Evolutionary conservation across 2,797 vertebrate genomes (phyloP).

Genomic region (Brachyrhaphis roseni): DNA sequence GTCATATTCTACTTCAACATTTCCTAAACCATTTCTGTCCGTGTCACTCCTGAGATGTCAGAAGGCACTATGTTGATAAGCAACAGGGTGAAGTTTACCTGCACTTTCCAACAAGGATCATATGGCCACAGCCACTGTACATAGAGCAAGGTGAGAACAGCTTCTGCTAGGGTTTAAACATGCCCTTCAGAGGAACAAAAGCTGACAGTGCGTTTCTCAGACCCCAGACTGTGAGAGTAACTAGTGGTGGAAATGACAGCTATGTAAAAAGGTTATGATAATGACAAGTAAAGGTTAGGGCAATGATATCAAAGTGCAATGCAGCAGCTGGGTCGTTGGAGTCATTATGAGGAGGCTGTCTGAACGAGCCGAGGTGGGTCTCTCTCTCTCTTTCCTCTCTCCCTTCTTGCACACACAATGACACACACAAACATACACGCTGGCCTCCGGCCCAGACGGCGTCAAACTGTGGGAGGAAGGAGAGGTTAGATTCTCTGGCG

Average conservation of each 20-base stretch:
- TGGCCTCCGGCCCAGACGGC: slow-evolving; percentile 62
- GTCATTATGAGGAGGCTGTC: slow-evolving; percentile 68
- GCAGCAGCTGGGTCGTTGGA: slow-evolving; percentile 57
- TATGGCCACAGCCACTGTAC: slow-evolving; percentile 36
- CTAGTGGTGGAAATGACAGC: slow-evolving; percentile 65
- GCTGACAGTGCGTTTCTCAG: slow-evolving; percentile 61
- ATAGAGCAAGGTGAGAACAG: slow-evolving; percentile 58
- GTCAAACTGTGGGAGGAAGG: slow-evolving; percentile 56
- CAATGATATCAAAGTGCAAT: slow-evolving; percentile 69
- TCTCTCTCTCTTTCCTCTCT: slow-evolving; percentile 14
- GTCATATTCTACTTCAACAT: not conserved
- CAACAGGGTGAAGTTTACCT: not conserved
- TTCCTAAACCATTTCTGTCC: not conserved
- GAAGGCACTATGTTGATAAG: slow-evolving; percentile 2
- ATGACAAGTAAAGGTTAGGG: slow-evolving; percentile 74
- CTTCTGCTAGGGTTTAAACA: slow-evolving; percentile 47
- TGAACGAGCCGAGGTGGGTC: slow-evolving; percentile 68
- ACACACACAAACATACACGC: slow-evolving; percentile 10
- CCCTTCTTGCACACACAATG: not conserved
- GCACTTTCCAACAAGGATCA: slow-evolving; percentile 19
- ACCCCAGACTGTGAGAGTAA: slow-evolving; percentile 34
- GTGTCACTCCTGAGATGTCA: slow-evolving; percentile 2
- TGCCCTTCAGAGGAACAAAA: slow-evolving; percentile 56
- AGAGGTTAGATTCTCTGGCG: slow-evolving; percentile 59
- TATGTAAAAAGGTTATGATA: slow-evolving; percentile 67